These are phyloP conservation scores for Ctenoplectra terminalis DNA, from an alignment of 1,140 invertebrate species.

Conservation along the genomic window DNA sequence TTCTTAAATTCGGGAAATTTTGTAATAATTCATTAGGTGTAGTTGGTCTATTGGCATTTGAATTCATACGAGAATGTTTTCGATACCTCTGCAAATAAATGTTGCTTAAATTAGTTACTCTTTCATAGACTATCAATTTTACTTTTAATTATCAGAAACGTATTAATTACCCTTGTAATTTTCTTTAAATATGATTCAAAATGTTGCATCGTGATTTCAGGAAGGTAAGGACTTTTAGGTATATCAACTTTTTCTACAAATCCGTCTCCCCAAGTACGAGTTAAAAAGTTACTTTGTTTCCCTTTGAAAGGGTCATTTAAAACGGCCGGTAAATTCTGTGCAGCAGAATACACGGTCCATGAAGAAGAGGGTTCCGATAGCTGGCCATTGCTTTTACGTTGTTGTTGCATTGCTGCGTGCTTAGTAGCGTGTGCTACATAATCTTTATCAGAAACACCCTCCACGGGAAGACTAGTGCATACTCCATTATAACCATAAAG, in stretches of 20 bases:
- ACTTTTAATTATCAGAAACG: background rate
- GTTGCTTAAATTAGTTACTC: background rate
- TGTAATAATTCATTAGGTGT: conserved; percentile 81
- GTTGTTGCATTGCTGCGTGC: conserved; percentile 88
- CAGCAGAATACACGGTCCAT: conserved; percentile 91
- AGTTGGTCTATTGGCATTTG: conserved; percentile 73
- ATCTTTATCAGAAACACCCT: conserved; percentile 94
- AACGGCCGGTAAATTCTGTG: conserved; percentile 97
- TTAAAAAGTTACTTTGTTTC: conserved; percentile 96
- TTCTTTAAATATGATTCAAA: conserved; percentile 95
- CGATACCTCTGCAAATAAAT: conserved; percentile 79
- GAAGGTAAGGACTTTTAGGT: conserved; percentile 90
- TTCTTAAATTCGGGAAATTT: conserved; percentile 82
- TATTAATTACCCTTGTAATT: conserved; percentile 81
- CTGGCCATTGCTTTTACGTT: conserved; percentile 79
- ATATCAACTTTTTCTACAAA: conserved; percentile 93
- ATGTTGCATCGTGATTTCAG: conserved; percentile 91
- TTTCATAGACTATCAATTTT: background rate
- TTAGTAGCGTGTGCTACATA: conserved; percentile 93
- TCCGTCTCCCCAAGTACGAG: conserved; percentile 98
- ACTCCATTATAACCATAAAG: conserved; percentile 95
- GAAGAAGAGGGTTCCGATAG: conserved; percentile 82
- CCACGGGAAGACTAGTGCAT: conserved; percentile 92
- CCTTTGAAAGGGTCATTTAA: conserved; percentile 97
- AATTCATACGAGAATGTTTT: conserved; percentile 81